These are phyloP conservation scores for Oreochromis mossambicus DNA, from an alignment of 2,797 vertebrate species.

Conservation along the genomic window DNA sequence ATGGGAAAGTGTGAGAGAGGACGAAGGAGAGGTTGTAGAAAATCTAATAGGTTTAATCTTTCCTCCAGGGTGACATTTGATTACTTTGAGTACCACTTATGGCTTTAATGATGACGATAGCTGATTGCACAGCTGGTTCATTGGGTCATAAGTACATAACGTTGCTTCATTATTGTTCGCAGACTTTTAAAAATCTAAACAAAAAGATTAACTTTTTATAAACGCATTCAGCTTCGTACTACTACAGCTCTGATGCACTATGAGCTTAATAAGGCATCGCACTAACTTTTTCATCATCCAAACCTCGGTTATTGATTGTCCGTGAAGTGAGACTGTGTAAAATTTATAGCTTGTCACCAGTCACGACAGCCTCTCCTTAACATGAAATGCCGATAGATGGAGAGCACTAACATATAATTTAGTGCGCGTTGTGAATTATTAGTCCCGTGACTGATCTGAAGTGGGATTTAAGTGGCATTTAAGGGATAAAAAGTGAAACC, in stretches of 20 bases:
- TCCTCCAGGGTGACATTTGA: not conserved
- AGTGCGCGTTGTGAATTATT: conserved; percentile 33
- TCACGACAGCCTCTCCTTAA: conserved; percentile 1
- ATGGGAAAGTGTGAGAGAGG: not conserved
- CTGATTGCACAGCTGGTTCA: not conserved
- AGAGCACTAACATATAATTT: conserved; percentile 32
- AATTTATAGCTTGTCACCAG: not conserved
- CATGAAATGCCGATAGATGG: conserved; percentile 21
- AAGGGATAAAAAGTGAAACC: conserved; percentile 26
- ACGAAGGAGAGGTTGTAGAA: not conserved
- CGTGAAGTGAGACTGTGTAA: not conserved
- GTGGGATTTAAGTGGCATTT: conserved; percentile 46
- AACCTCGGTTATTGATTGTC: not conserved
- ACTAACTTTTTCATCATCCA: not conserved
- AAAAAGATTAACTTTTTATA: not conserved
- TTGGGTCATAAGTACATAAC: not conserved
- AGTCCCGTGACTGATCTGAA: conserved; percentile 46
- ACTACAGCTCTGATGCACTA: not conserved
- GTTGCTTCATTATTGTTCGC: not conserved
- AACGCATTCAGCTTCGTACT: not conserved
- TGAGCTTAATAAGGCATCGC: not conserved
- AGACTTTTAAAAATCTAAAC: not conserved
- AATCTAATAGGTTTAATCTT: not conserved
- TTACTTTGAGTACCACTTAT: conserved; percentile 1
- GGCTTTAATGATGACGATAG: not conserved